phyloP scores from a whole-genome alignment of 2,797 vertebrate genomes.

The Sus cebifrons region DNA sequence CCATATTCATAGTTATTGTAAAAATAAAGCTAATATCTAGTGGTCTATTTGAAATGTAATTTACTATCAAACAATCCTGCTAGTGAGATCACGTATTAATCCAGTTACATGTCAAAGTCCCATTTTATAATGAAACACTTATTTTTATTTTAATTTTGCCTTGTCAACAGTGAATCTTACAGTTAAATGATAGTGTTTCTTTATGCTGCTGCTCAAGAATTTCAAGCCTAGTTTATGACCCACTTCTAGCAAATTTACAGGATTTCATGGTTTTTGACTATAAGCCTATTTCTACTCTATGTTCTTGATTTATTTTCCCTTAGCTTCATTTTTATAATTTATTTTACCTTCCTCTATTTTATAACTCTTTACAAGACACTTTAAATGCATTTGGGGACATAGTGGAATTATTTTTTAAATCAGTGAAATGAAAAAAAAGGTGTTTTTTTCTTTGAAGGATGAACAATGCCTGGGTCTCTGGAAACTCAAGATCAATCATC shows the following conservation, averaged over 20 bases:
- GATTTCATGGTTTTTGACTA: background rate
- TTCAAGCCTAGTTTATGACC: background rate
- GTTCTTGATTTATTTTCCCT: conserved; percentile 2
- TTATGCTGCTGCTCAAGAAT: background rate
- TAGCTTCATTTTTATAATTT: background rate
- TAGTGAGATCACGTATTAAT: conserved; percentile 36
- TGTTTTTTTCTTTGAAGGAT: background rate
- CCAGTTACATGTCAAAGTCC: background rate
- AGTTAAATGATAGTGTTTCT: background rate
- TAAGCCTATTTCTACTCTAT: background rate
- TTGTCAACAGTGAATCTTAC: background rate
- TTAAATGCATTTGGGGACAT: background rate
- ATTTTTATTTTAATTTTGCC: conserved; percentile 58
- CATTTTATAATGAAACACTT: background rate
- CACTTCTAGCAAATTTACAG: background rate
- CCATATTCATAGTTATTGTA: background rate
- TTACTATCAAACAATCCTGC: conserved; percentile 22
- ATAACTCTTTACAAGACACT: background rate
- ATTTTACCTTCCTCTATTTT: conserved; percentile 3
- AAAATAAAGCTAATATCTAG: conserved; percentile 59
- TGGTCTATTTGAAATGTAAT: conserved; percentile 56
- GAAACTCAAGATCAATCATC: background rate
- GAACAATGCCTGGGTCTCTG: background rate
- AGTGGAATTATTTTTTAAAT: conserved; percentile 14
- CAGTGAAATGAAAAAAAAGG: background rate